Evolutionary conservation across 2,797 vertebrate species (phyloP).

Genomic region (Mycteria americana): DNA sequence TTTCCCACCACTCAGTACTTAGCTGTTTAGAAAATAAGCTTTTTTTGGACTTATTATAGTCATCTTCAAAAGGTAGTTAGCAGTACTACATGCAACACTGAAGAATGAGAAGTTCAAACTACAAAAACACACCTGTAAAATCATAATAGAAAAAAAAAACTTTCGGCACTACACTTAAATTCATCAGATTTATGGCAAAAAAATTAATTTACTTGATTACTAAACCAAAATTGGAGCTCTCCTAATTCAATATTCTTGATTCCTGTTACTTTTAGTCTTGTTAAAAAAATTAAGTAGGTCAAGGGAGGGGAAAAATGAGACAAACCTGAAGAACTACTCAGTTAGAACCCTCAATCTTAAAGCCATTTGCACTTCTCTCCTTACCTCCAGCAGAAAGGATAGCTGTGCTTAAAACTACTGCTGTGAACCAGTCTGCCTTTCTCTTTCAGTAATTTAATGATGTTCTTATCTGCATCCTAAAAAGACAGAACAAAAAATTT

Average conservation of each 20-base stretch:
- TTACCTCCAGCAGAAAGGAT: conserved; percentile 99
- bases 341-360: not conserved
- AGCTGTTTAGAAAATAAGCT: not conserved
- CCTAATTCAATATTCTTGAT: not conserved
- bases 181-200: not conserved
- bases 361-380: not conserved
- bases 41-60: not conserved
- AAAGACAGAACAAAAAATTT: conserved; percentile 15
- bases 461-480: conserved; percentile 95
- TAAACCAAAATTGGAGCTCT: not conserved
- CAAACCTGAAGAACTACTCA: not conserved
- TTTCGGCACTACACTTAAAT: not conserved
- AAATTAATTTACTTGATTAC: not conserved
- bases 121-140: not conserved
- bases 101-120: not conserved
- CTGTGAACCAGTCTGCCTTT: conserved; percentile 84
- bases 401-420: conserved; percentile 87
- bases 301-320: not conserved
- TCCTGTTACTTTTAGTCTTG: not conserved
- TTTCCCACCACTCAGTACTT: not conserved
- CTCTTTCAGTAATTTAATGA: conserved; percentile 91
- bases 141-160: not conserved
- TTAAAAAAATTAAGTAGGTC: not conserved
- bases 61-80: not conserved
- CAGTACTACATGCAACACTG: not conserved